Evolutionary conservation across 2,888 invertebrate species (phyloP).

Genomic region (Lysandra bellargus): DNA sequence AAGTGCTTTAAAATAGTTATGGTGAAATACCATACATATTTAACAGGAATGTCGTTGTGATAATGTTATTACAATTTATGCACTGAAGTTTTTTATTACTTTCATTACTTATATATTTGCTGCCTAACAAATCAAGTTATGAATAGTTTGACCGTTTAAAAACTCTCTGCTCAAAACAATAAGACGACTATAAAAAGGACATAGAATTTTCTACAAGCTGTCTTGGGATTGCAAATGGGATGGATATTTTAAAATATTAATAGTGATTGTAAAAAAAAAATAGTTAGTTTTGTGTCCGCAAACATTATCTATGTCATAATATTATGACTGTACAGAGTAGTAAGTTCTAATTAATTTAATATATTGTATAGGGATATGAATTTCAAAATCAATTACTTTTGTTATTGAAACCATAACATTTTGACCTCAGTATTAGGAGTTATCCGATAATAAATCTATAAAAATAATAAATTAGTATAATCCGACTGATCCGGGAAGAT

Average conservation of each 20-base stretch:
- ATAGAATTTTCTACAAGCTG: too few species aligned
- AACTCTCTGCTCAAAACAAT: too few species aligned
- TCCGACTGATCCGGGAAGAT: slow-evolving; percentile 39
- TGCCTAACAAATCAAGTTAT: neutral
- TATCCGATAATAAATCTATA: slow-evolving; percentile 13
- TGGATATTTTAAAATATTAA: too few species aligned
- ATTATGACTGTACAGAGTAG: too few species aligned
- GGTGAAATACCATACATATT: neutral
- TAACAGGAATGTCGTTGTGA: neutral
- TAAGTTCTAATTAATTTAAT: too few species aligned
- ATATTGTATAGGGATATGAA: too few species aligned
- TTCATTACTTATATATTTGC: neutral
- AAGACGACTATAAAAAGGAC: too few species aligned
- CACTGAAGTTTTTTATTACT: neutral
- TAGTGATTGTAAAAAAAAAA: too few species aligned
- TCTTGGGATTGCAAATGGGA: too few species aligned
- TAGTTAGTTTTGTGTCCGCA: too few species aligned
- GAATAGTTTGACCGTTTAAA: neutral
- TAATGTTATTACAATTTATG: neutral
- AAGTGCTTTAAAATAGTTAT: neutral
- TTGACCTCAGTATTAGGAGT: neutral
- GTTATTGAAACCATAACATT: neutral
- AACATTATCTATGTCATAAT: too few species aligned
- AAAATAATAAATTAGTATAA: slow-evolving; percentile 37
- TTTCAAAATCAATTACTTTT: neutral